Evolutionary conservation across 2,113 vertebrate genomes (phyloP).

Genomic region (Macquaria australasica): DNA sequence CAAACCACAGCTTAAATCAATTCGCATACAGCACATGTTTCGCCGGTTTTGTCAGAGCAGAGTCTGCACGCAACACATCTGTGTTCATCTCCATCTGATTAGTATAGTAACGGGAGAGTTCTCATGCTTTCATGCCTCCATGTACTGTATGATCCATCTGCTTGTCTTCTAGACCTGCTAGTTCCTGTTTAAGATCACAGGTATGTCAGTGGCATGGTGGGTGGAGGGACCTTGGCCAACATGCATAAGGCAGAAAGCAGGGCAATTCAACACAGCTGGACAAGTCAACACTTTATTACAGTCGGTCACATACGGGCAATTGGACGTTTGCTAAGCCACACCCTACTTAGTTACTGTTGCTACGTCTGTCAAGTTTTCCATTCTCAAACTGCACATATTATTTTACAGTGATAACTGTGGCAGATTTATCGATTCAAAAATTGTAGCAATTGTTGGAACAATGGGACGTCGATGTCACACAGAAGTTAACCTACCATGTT

Average conservation of each 20-base stretch:
- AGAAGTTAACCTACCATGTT: not conserved
- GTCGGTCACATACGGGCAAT: not conserved
- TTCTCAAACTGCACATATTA: too few relatives aligned
- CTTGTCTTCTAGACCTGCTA: not conserved
- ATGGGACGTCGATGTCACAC: too few relatives aligned
- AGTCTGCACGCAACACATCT: constrained; percentile 24
- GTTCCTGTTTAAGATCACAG: not conserved
- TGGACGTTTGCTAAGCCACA: too few relatives aligned
- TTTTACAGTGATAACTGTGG: too few relatives aligned
- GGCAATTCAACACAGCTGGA: not conserved
- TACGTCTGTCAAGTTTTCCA: too few relatives aligned
- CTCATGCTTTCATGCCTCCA: not conserved
- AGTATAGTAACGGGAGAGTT: not conserved
- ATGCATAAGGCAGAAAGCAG: not conserved
- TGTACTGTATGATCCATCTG: not conserved
- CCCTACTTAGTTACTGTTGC: too few relatives aligned
- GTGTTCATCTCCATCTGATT: constrained; percentile 9
- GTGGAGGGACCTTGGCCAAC: not conserved
- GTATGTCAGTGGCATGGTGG: not conserved
- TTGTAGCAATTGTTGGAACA: not conserved
- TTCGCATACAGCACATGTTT: constrained; percentile 31
- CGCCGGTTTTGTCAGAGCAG: not conserved
- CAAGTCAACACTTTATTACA: not conserved
- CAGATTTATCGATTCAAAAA: not conserved
- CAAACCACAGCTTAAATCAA: constrained; percentile 30